phyloP scores from a whole-genome alignment of 2,113 vertebrate genomes.

The Leucosticte australis region DNA sequence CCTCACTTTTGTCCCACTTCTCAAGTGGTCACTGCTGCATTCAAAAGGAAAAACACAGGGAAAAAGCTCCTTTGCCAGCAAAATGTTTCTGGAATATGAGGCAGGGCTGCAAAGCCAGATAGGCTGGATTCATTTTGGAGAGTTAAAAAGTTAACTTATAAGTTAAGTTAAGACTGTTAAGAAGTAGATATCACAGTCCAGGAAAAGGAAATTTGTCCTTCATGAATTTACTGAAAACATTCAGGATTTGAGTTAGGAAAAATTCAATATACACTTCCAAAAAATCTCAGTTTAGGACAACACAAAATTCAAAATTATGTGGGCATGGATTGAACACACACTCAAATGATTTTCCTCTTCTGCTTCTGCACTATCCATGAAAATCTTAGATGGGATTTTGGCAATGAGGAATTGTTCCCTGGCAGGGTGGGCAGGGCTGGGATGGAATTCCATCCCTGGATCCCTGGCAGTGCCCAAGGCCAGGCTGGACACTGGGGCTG shows the following conservation, averaged over 20 bases:
- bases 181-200: background rate
- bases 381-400: background rate
- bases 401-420: background rate
- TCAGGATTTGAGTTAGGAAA: background rate
- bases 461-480: background rate
- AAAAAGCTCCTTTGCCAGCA: background rate
- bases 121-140: background rate
- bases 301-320: background rate
- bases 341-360: background rate
- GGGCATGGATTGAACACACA: background rate
- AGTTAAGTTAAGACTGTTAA: background rate
- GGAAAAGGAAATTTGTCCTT: background rate
- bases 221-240: background rate
- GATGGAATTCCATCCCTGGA: background rate
- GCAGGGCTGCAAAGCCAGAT: background rate
- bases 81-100: background rate
- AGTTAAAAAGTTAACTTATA: background rate
- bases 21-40: background rate
- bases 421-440: background rate
- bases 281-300: background rate
- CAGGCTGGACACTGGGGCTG: background rate
- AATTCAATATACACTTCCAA: background rate
- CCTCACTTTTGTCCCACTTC: constrained; percentile 12
- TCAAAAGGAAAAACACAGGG: background rate
- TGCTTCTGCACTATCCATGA: background rate